These are phyloP conservation scores for Hydrolagus colliei DNA, from an alignment of 2,797 vertebrate species.

Conservation along the genomic window DNA sequence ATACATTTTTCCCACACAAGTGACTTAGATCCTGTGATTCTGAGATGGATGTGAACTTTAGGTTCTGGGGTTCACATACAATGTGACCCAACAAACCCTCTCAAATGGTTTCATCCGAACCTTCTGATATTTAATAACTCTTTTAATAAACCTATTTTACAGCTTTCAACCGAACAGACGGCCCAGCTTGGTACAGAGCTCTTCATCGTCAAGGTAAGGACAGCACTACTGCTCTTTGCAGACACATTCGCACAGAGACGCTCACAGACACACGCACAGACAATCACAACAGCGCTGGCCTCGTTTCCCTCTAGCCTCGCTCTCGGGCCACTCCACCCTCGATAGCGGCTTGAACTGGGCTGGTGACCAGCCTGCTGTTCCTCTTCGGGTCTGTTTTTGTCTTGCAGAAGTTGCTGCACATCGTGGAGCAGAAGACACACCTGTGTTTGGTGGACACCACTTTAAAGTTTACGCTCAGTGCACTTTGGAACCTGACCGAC, in stretches of 20 bases:
- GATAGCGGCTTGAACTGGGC: background rate
- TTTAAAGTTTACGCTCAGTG: slow-evolving; percentile 92
- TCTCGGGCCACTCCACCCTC: background rate
- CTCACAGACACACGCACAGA: too few relatives aligned
- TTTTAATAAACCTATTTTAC: slow-evolving; percentile 19
- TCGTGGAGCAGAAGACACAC: slow-evolving; percentile 91
- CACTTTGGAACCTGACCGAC: slow-evolving; percentile 97
- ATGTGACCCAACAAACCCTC: too few relatives aligned
- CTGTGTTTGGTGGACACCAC: slow-evolving; percentile 91
- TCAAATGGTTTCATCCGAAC: background rate
- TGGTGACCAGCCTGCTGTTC: background rate
- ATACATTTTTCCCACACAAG: too few relatives aligned
- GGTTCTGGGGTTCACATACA: background rate
- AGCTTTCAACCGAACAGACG: slow-evolving; percentile 96
- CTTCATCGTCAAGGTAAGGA: slow-evolving; percentile 84
- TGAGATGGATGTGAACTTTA: background rate
- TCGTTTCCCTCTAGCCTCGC: too few relatives aligned
- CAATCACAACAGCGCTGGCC: too few relatives aligned
- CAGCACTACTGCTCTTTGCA: background rate
- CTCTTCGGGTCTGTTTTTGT: background rate
- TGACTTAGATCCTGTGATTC: background rate
- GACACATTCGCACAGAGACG: too few relatives aligned
- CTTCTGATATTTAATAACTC: background rate
- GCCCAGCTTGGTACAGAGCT: slow-evolving; percentile 92
- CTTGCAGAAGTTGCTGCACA: slow-evolving; percentile 90